A percentile compares a stretch with the other conserved stretches of the same genome.
These are phyloP conservation scores for Pelosia muscerda DNA, from an alignment of 2,888 invertebrate genomes.

Conservation along the genomic window DNA sequence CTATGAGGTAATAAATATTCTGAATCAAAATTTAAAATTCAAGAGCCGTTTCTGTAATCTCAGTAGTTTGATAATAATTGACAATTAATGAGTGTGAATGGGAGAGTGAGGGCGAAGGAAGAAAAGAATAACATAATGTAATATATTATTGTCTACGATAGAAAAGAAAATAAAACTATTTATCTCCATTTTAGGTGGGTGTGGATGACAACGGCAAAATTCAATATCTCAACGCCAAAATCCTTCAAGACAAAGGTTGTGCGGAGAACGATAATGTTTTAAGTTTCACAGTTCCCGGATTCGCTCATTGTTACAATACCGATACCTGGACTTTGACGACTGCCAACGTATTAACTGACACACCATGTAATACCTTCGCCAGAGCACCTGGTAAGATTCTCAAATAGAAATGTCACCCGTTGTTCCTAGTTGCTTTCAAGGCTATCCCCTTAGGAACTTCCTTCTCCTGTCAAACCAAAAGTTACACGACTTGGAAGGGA, in stretches of 20 bases:
- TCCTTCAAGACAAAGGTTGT: slow-evolving; percentile 83
- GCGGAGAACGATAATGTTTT: slow-evolving; percentile 82
- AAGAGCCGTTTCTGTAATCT: too few species aligned
- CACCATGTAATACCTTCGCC: slow-evolving; percentile 89
- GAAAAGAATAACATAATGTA: too few species aligned
- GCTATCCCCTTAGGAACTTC: too few species aligned
- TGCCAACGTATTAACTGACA: slow-evolving; percentile 87
- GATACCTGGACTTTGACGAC: slow-evolving; percentile 82
- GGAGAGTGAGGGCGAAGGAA: too few species aligned
- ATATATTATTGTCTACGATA: neutral
- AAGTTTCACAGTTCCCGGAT: slow-evolving; percentile 64
- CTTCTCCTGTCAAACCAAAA: too few species aligned
- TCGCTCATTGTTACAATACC: slow-evolving; percentile 85
- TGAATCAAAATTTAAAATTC: too few species aligned
- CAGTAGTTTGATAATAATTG: too few species aligned
- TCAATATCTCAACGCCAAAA: slow-evolving; percentile 86
- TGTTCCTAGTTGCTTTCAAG: neutral
- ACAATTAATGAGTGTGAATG: too few species aligned
- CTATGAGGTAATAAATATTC: slow-evolving; percentile 82
- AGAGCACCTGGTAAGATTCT: slow-evolving; percentile 88
- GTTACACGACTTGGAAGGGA: neutral
- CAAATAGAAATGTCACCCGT: neutral
- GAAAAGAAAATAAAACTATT: neutral
- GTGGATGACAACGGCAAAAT: slow-evolving; percentile 89
- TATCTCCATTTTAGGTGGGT: slow-evolving; percentile 76